phyloP scores from a whole-genome alignment of 2,797 vertebrate genomes.

The Vireo griseus region DNA sequence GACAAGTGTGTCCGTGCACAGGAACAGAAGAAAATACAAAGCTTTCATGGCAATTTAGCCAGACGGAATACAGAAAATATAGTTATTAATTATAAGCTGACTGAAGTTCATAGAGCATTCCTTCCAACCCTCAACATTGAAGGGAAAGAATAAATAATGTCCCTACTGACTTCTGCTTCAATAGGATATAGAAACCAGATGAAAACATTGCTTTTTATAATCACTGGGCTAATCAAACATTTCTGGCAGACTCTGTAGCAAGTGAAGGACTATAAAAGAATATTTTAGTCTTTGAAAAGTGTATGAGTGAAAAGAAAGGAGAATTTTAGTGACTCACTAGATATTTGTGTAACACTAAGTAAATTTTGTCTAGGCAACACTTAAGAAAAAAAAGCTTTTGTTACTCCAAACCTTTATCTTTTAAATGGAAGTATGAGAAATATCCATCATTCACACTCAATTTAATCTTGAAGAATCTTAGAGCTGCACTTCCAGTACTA shows the following conservation, averaged over 20 bases:
- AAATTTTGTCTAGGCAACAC: background rate
- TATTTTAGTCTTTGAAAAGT: background rate
- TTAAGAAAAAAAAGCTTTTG: background rate
- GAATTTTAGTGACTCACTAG: background rate
- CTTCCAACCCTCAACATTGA: background rate
- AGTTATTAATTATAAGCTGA: background rate
- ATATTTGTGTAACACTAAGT: background rate
- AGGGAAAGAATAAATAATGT: background rate
- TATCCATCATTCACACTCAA: background rate
- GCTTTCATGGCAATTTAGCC: background rate
- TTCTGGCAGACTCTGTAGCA: background rate
- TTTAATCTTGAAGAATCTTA: background rate
- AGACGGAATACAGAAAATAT: background rate
- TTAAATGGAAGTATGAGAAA: background rate
- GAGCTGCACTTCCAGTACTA: background rate
- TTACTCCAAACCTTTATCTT: background rate
- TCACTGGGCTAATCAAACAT: background rate
- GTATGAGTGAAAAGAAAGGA: background rate
- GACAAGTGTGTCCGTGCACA: background rate
- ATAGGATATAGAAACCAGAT: background rate
- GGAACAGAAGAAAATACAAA: background rate
- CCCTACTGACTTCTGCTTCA: background rate
- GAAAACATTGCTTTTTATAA: background rate
- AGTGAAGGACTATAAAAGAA: background rate
- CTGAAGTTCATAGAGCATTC: background rate